Evolutionary conservation across 2,113 vertebrate species (phyloP).

Genomic region (Antigone vipio): DNA sequence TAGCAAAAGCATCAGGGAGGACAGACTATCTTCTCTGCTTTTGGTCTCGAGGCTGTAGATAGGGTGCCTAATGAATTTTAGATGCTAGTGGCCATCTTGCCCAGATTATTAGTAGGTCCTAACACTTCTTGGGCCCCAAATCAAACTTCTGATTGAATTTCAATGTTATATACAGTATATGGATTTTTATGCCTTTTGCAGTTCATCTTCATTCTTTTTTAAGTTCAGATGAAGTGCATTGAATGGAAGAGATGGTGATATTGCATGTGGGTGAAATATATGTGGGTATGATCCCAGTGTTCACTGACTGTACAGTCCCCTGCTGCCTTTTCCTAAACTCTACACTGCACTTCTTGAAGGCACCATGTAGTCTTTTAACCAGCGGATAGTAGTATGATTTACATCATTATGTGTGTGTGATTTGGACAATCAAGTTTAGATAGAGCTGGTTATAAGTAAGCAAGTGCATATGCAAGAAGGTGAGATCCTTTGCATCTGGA

Average conservation of each 20-base stretch:
- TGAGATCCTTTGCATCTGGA: background rate
- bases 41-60: background rate
- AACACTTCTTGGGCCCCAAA: background rate
- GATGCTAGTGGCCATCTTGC: background rate
- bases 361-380: background rate
- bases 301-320: background rate
- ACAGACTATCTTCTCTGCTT: background rate
- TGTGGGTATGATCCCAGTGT: background rate
- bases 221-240: background rate
- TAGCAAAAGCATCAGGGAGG: background rate
- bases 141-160: background rate
- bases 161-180: background rate
- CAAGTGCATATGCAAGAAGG: background rate
- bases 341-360: background rate
- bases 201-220: background rate
- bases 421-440: background rate
- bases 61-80: background rate
- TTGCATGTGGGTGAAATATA: background rate
- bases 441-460: background rate
- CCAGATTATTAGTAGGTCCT: background rate
- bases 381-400: background rate
- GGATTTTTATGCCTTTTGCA: background rate
- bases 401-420: background rate
- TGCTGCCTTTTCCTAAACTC: background rate
- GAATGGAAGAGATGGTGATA: background rate